Conservation (phyloP, 2,113 vertebrate genomes). For the human region DNA sequence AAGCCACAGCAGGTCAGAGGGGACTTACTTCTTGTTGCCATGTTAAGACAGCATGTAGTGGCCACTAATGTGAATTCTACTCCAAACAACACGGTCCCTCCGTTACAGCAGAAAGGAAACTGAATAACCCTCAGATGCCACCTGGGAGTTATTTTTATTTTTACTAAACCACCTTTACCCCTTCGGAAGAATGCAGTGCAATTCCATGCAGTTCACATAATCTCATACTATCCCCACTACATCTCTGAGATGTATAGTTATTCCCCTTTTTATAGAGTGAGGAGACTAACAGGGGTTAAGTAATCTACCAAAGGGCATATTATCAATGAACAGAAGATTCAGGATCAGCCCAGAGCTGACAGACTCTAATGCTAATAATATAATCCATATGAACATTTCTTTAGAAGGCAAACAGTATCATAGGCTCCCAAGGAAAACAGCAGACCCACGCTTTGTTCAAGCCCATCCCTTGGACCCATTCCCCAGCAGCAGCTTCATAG, state of each 20-base stretch:
- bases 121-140: accelerated
- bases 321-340: neutral
- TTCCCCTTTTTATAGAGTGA: neutral
- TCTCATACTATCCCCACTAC: neutral
- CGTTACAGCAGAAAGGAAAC: neutral
- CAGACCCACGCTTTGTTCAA: neutral
- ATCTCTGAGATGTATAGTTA: neutral
- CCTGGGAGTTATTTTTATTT: too few species aligned
- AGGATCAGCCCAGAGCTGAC: neutral
- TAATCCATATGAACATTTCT: too few species aligned
- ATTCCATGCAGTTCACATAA: neutral
- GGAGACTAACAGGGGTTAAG: neutral
- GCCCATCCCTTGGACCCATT: neutral
- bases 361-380: neutral
- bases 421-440: neutral
- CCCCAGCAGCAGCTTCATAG: neutral
- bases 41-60: accelerated
- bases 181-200: neutral
- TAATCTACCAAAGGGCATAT: neutral
- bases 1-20: neutral
- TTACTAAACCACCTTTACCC: neutral
- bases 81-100: too few species aligned
- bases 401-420: neutral
- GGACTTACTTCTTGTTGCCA: accelerated
- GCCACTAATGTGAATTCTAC: neutral